Evolutionary conservation across 2,797 vertebrate species (phyloP).

Genomic region (Takifugu ocellatus): DNA sequence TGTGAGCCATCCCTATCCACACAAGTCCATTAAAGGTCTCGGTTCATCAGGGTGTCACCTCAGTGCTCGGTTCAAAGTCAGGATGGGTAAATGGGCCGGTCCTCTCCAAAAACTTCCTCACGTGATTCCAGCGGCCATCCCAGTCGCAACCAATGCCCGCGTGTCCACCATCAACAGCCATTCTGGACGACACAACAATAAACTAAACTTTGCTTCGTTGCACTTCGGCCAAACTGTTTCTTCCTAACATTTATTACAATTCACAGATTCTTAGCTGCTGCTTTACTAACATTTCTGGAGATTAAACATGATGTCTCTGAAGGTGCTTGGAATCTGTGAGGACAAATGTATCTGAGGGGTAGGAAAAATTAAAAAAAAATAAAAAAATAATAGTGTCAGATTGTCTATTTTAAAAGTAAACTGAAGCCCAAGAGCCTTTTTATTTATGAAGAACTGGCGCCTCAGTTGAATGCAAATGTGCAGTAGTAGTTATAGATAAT

Average conservation of each 20-base stretch:
- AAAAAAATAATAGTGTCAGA: too few species aligned
- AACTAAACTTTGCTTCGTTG: slow-evolving; percentile 7
- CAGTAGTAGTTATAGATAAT: too few species aligned
- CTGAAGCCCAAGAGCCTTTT: too few species aligned
- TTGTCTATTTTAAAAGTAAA: too few species aligned
- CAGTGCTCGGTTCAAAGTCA: slow-evolving; percentile 95
- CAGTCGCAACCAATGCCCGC: slow-evolving; percentile 85
- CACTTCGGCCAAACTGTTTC: background rate
- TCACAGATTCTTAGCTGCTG: too few species aligned
- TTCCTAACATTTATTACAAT: background rate
- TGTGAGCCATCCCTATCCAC: background rate
- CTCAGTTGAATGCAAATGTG: too few species aligned
- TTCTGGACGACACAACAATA: slow-evolving; percentile 82
- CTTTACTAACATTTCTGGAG: background rate
- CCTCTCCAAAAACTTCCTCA: slow-evolving; percentile 96
- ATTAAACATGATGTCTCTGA: background rate
- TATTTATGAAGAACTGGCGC: too few species aligned
- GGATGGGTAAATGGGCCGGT: slow-evolving; percentile 96
- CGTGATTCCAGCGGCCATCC: slow-evolving; percentile 97
- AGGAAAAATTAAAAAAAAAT: too few species aligned
- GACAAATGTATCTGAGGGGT: background rate
- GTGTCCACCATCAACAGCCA: slow-evolving; percentile 97
- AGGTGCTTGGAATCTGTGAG: too few species aligned
- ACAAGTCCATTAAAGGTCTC: background rate
- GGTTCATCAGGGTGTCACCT: slow-evolving; percentile 75